phyloP scores from a whole-genome alignment of 2,113 vertebrate genomes.

The Serinus canaria region DNA sequence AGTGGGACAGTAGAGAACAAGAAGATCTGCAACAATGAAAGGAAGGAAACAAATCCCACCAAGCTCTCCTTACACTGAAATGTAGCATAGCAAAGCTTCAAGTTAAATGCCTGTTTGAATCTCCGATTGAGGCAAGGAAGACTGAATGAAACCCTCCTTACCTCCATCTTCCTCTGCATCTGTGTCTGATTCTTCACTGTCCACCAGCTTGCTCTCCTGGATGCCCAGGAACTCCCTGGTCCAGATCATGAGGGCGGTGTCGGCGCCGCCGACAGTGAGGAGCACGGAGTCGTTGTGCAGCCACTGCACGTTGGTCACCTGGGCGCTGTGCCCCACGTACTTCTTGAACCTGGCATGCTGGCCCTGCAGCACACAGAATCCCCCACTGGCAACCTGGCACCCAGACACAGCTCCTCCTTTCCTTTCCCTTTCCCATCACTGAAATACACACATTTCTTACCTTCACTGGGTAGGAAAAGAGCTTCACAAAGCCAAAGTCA shows the following conservation, averaged over 20 bases:
- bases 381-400: not conserved
- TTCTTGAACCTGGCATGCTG: slow-evolving; percentile 91
- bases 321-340: slow-evolving; percentile 93
- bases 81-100: not conserved
- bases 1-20: not conserved
- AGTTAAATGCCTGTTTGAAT: accelerated
- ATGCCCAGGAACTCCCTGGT: slow-evolving; percentile 85
- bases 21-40: not conserved
- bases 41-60: not conserved
- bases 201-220: slow-evolving; percentile 88
- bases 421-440: not conserved
- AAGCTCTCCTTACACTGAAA: not conserved
- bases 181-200: slow-evolving; percentile 95
- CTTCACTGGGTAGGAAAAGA: slow-evolving; percentile 93
- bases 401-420: accelerated
- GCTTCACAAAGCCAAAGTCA: slow-evolving; percentile 94
- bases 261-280: slow-evolving; percentile 92
- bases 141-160: slow-evolving; percentile 49
- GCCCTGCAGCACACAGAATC: slow-evolving; percentile 75
- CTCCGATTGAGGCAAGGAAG: not conserved
- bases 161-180: slow-evolving; percentile 96
- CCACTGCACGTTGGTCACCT: slow-evolving; percentile 93
- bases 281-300: slow-evolving; percentile 88
- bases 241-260: slow-evolving; percentile 97
- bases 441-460: slow-evolving; percentile 64